Conservation (phyloP, 2,113 vertebrate genomes). For the Neomonachus schauinslandi region DNA sequence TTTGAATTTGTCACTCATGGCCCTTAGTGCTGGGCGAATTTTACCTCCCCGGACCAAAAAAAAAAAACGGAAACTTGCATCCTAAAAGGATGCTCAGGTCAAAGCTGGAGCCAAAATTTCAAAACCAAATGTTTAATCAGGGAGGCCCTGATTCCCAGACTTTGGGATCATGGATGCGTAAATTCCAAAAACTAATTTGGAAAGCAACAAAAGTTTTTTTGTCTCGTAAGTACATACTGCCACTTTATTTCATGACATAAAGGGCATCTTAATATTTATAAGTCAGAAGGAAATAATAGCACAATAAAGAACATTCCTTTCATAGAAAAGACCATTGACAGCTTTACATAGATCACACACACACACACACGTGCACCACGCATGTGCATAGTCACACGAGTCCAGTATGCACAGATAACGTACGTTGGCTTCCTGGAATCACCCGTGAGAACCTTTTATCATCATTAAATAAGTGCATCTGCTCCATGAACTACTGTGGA, state of each 20-base stretch:
- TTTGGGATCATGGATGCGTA: neutral
- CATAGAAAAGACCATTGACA: neutral
- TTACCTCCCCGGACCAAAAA: neutral
- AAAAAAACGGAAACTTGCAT: neutral
- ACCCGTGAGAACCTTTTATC: neutral
- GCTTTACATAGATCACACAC: neutral
- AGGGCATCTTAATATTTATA: neutral
- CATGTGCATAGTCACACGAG: too few species aligned
- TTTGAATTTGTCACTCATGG: neutral
- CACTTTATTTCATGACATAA: neutral
- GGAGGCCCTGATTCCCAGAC: neutral
- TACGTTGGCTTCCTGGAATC: neutral
- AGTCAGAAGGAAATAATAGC: neutral
- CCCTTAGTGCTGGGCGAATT: neutral
- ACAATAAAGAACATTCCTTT: neutral
- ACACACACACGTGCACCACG: rapidly evolving
- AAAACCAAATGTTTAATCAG: neutral
- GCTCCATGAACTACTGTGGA: neutral
- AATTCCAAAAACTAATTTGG: conserved; percentile 36
- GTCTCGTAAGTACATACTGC: neutral
- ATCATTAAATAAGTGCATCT: neutral
- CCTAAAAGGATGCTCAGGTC: neutral
- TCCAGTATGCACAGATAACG: neutral
- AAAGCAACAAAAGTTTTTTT: neutral
- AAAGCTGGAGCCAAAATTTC: neutral